Percentiles rank a stretch among this genome's conserved stretches.
These are phyloP conservation scores for Percopsis omiscomaycus DNA, from an alignment of 2,797 vertebrate genomes.

Conservation along the genomic window DNA sequence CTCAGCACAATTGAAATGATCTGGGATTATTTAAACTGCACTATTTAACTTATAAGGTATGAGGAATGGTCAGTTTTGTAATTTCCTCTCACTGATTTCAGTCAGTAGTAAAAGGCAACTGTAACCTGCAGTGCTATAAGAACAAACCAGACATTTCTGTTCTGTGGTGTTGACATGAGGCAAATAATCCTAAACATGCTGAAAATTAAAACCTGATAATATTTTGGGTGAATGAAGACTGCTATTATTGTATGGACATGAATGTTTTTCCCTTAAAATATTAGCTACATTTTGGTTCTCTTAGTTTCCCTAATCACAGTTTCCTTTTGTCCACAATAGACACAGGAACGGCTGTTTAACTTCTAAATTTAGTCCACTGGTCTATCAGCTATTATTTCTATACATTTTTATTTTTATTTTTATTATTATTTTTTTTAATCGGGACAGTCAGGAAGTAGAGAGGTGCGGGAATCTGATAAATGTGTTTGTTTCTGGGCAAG, in stretches of 20 bases:
- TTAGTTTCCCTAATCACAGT: conserved; percentile 15
- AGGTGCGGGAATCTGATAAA: too few species aligned
- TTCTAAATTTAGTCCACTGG: too few species aligned
- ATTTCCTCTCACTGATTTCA: too few species aligned
- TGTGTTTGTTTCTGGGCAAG: too few species aligned
- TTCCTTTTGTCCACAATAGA: not conserved
- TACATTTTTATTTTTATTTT: too few species aligned
- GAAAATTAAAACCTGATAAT: conserved; percentile 21
- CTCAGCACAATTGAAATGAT: not conserved
- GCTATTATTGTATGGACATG: conserved; percentile 19
- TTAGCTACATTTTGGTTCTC: conserved; percentile 17
- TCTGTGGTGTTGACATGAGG: not conserved
- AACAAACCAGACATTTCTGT: not conserved
- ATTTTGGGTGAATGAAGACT: conserved; percentile 21
- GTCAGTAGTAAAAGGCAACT: too few species aligned
- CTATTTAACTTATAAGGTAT: too few species aligned
- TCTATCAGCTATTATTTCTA: too few species aligned
- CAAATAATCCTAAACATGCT: conserved; percentile 13
- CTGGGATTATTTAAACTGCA: conserved; percentile 7
- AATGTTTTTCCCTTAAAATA: conserved; percentile 5
- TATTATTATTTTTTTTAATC: too few species aligned
- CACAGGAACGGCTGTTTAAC: not conserved
- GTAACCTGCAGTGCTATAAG: too few species aligned
- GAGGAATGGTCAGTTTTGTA: too few species aligned
- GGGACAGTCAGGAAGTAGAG: too few species aligned